Evolutionary conservation across 2,888 invertebrate genomes (phyloP).

Genomic region (Drosophila bunnanda): DNA sequence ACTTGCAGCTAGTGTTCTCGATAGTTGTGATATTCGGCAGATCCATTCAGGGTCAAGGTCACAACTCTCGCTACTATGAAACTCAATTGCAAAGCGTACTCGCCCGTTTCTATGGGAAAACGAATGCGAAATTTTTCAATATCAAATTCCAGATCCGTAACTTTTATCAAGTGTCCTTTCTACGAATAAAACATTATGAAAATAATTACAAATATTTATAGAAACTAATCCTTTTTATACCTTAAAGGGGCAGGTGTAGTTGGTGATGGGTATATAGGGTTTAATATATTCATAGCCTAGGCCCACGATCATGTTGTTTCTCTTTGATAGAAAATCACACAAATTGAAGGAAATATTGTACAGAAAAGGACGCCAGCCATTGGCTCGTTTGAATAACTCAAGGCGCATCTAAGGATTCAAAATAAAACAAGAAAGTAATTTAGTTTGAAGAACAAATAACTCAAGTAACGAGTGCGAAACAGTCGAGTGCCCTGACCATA

Average conservation of each 20-base stretch:
- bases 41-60: slow-evolving; percentile 37
- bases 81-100: slow-evolving; percentile 34
- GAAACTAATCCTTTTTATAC: background rate
- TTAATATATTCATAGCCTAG: slow-evolving; percentile 29
- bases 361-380: slow-evolving; percentile 47
- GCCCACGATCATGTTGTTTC: slow-evolving; percentile 23
- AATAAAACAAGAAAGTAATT: background rate
- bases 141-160: slow-evolving; percentile 27
- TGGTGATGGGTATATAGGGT: slow-evolving; percentile 28
- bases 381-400: slow-evolving; percentile 38
- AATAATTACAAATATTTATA: background rate
- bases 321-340: slow-evolving; percentile 21
- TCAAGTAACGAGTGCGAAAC: too few relatives aligned
- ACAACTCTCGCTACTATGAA: slow-evolving; percentile 26
- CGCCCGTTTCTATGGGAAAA: slow-evolving; percentile 38
- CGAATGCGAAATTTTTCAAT: slow-evolving; percentile 28
- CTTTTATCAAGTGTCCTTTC: slow-evolving; percentile 20
- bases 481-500: too few relatives aligned
- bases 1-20: slow-evolving; percentile 5
- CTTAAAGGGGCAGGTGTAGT: slow-evolving; percentile 36
- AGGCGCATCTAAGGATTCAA: slow-evolving; percentile 23
- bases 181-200: background rate
- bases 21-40: slow-evolving; percentile 23
- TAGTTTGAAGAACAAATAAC: too few relatives aligned
- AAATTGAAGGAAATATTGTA: slow-evolving; percentile 38